A percentile compares a stretch with the other conserved stretches of the same genome.
Conservation (phyloP, 2,888 invertebrate genomes). For the Drymonia ruficornis region DNA sequence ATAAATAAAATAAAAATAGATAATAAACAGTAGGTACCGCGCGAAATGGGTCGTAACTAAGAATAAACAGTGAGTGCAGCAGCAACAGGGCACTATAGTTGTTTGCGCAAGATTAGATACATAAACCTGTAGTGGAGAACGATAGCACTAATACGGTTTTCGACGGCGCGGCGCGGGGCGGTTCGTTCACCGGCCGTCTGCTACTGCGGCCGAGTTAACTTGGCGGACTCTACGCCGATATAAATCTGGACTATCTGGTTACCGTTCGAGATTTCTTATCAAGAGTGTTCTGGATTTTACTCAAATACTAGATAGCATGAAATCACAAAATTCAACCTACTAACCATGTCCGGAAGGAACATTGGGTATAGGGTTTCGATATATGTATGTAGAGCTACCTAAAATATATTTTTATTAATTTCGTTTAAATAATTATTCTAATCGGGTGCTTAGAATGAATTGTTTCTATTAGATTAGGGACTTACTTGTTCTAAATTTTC, state of each 20-base stretch:
- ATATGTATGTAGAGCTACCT: neutral
- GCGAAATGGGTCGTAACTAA: constrained; percentile 65
- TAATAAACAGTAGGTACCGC: constrained; percentile 53
- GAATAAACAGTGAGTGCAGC: constrained; percentile 63
- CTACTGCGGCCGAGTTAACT: constrained; percentile 27
- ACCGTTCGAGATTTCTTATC: constrained; percentile 35
- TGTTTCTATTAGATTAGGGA: too few species aligned
- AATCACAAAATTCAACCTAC: constrained; percentile 16
- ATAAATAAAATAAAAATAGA: constrained; percentile 18
- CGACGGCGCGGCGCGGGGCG: too few species aligned
- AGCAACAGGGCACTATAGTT: constrained; percentile 47
- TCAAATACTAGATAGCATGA: constrained; percentile 17
- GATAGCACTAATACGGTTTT: constrained; percentile 47
- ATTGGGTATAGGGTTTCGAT: neutral
- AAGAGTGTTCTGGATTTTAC: constrained; percentile 21
- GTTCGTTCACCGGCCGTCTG: constrained; percentile 32
- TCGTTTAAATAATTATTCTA: too few species aligned
- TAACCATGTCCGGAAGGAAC: neutral
- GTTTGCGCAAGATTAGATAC: constrained; percentile 70
- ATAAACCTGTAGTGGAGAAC: constrained; percentile 57
- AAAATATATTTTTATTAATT: too few species aligned
- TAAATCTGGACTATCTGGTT: constrained; percentile 44
- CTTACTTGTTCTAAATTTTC: constrained; percentile 90
- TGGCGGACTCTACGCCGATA: constrained; percentile 32
- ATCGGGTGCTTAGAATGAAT: too few species aligned